Base-by-base conservation (phyloP, 2,888 invertebrate genomes). In the Cheilosia vernalis region DNA sequence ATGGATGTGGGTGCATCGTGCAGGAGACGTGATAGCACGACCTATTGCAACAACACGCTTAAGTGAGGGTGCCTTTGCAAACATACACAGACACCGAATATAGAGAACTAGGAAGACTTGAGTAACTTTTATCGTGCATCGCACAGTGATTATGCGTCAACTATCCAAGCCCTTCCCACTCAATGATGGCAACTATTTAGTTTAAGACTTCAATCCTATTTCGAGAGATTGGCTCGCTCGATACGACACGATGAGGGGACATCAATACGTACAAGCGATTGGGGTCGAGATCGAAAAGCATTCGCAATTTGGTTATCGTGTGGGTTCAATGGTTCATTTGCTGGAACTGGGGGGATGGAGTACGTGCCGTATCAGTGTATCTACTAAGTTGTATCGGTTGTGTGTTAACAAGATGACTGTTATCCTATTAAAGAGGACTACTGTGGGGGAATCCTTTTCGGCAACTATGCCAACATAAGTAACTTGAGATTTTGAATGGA, bases 21-120 rank as follows among this genome's bases (percentile, higher is more conserved):
- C 61, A 42, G 19, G 78, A 70, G 74, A 73, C 84, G 74, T 66
- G 84, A 84, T 84, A 80, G 64, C 80, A 80, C 56, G 80, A 80
- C 74, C 84, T 79, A 84, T 64, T 84, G 84, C 84, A 84, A 80
- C 80, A 80, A 80, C 84, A 84, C 69, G 63, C 83, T 80, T 70
- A 80, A 84, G 84, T 80, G 24, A 4, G 51, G 15, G 24, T 24
- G 10, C 4, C n/a, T 19, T 56, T n/a, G 17, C 60, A 47, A 58
- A 58, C n/a, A 30, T 61, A 55, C 3, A 27, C 27, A 27, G 6
- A 6, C 27, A 27, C 4, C 6, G 27, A 27, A 47, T 9, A 44
- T 7, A 44, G 5, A 24, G 24, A 7, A 17, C 5, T 19, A 9
- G 1, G 13, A 37, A 44, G 44, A 56, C 42, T 84, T 60, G 70